A percentile compares a stretch with the other conserved stretches of the same genome.
These are phyloP conservation scores for Ploceus nigricollis DNA, from an alignment of 2,113 vertebrate genomes.

Conservation along the genomic window DNA sequence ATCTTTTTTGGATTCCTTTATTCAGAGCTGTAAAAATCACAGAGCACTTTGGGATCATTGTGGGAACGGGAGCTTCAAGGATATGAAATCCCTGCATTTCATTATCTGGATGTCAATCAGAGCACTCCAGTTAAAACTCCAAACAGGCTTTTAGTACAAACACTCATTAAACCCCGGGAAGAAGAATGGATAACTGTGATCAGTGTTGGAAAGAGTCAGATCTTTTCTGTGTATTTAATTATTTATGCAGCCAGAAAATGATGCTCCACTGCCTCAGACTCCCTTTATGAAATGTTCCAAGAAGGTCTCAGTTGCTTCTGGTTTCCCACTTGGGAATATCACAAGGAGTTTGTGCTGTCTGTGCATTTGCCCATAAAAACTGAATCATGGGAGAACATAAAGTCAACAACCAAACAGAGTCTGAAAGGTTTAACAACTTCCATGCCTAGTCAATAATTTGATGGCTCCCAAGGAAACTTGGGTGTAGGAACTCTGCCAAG, in stretches of 20 bases:
- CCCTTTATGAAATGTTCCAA: background rate
- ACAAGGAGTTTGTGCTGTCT: background rate
- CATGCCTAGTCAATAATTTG: background rate
- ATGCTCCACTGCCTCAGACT: background rate
- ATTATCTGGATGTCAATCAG: conserved; percentile 6
- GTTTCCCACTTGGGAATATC: background rate
- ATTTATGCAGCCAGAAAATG: background rate
- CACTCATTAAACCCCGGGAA: background rate
- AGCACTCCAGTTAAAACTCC: conserved; percentile 2
- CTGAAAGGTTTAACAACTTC: conserved; percentile 9
- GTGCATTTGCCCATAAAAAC: background rate
- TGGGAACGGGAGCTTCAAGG: background rate
- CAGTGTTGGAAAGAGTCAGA: background rate
- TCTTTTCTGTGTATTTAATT: conserved; percentile 17
- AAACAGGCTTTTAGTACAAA: conserved; percentile 19
- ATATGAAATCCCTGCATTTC: background rate
- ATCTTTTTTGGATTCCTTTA: background rate
- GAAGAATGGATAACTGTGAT: conserved; percentile 23
- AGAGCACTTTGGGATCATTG: background rate
- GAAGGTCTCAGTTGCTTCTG: background rate
- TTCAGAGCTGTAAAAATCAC: background rate
- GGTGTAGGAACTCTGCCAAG: background rate
- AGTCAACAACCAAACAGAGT: background rate
- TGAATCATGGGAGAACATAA: background rate
- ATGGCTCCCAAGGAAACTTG: background rate